phyloP scores from a whole-genome alignment of 2,797 vertebrate genomes.

The Varecia variegata region DNA sequence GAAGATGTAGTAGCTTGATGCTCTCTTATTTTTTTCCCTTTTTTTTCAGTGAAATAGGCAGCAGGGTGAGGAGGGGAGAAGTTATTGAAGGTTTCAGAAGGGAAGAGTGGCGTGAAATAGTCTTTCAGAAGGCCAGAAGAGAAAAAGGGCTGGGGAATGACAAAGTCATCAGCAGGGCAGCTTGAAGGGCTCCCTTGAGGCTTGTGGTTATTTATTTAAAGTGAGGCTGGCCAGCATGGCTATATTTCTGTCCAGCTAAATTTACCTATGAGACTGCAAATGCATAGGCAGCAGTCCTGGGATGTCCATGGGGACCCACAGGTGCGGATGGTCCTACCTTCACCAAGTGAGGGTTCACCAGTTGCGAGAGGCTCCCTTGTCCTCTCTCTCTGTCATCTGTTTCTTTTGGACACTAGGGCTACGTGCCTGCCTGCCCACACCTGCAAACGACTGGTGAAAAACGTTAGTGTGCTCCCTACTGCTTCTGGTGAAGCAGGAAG shows the following conservation, averaged over 20 bases:
- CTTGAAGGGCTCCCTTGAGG: not conserved
- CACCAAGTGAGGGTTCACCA: not conserved
- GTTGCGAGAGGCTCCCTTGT: not conserved
- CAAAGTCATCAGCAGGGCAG: not conserved
- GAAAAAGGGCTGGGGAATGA: not conserved
- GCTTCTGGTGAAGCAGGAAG: not conserved
- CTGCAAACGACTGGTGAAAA: not conserved
- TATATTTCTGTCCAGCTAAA: not conserved
- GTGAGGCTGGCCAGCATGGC: not conserved
- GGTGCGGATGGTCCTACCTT: not conserved
- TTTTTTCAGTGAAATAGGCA: not conserved
- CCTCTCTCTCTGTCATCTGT: not conserved
- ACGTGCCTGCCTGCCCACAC: not conserved
- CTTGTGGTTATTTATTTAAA: not conserved
- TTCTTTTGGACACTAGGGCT: not conserved
- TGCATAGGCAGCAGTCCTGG: not conserved
- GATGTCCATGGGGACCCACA: not conserved
- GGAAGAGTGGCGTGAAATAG: not conserved
- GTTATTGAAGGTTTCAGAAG: not conserved
- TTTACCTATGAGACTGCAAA: not conserved
- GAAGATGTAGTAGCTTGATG: not conserved
- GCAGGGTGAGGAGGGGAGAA: not conserved
- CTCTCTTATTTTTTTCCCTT: not conserved
- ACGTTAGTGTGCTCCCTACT: fast-evolving
- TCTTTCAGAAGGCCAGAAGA: not conserved